A percentile compares a stretch with the other conserved stretches of the same genome.
Evolutionary conservation across 2,113 vertebrate genomes (phyloP).

Genomic region (Romanogobio albipinnatus): DNA sequence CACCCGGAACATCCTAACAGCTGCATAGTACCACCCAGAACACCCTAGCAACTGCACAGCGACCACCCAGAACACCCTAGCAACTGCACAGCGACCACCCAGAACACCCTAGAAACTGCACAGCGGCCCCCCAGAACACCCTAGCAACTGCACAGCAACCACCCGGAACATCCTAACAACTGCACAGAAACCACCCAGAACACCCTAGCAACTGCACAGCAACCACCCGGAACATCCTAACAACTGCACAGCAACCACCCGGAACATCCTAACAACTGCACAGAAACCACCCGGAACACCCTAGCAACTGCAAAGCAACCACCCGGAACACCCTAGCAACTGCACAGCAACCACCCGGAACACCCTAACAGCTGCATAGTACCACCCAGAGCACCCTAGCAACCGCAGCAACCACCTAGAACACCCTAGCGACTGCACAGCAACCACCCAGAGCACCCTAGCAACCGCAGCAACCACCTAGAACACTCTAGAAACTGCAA

Average conservation of each 20-base stretch:
- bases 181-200: no score
- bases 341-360: no score
- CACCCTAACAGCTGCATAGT: no score
- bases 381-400: no score
- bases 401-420: no score
- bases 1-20: neutral
- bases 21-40: neutral
- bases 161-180: neutral
- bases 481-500: neutral
- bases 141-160: neutral
- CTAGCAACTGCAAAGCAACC: neutral
- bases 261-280: neutral
- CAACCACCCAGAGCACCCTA: no score
- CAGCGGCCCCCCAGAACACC: no score
- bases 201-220: neutral
- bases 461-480: neutral
- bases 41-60: neutral
- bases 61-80: neutral
- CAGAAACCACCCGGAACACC: neutral
- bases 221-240: neutral
- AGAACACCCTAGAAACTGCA: no score
- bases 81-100: neutral
- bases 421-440: no score
- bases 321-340: no score
- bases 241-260: no score